Base-by-base conservation (phyloP, 2,888 invertebrate genomes). In the Cephus spinipes region DNA sequence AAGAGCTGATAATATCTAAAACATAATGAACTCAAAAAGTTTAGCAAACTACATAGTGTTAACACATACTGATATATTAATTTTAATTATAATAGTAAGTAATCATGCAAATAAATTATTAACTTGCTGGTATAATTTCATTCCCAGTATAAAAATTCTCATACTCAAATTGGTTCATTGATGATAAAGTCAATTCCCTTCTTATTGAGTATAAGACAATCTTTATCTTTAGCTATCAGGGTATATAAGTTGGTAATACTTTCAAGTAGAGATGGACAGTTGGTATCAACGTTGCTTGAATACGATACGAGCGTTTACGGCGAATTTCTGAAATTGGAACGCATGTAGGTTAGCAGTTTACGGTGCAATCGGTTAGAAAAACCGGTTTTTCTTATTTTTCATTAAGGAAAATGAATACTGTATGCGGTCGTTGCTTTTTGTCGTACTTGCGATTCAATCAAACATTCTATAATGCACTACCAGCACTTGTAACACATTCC, bases 31-130 rank as follows among this genome's bases (percentile, higher is more conserved):
- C 73, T 68, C 76, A 36, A 36, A 73, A 71, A 76, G 69, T 36
- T 31, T 35, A 74, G n/a, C 32, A 40, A 23, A 73, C 69, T 31
- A 32, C 12, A 73, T 68, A 71, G 79, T 69, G 40, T 74, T 76
- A 55, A 77, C 76, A 81, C 36, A 31, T 23, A 79, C 71, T 77
- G 30, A 75, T 68, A 77, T 69, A 79, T 83, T 79, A 69, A 77
- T 78, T n/a, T 69, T 40, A 69, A 71, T 69, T 71, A 69, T 40
- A n/a, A 40, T 40, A 12, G 3, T 35, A 4, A n/a, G 31, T 40
- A 69, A 68, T 69, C 0, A 15, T 40, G 40, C 15, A 15, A 40
- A 40, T 40, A 3, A 40, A 12, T 15, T 15, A 40, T 40, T 40
- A 15, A 15, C 1, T 40, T 40, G 3, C 15, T 12, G 12, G 40